Evolutionary conservation across 1,140 invertebrate species (phyloP), one percentile per base, ranked within the genome.

Genomic region (Pomacea maculata): DNA sequence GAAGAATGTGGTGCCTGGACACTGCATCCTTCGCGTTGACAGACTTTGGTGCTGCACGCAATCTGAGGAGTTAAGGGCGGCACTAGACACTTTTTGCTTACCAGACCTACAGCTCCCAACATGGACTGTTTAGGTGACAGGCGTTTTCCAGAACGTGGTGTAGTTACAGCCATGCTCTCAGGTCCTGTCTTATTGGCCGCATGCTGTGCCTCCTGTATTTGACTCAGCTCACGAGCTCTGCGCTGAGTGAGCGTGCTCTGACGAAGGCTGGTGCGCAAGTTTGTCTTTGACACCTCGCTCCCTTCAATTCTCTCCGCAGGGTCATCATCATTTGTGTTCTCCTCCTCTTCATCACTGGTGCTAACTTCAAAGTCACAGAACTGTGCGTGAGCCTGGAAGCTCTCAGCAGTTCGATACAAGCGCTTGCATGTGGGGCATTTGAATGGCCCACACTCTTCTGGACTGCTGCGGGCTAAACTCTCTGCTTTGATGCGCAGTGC

Each of bases 381-480:
- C 17, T 93, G 92, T 70, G 96, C 91, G 90, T 98, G 97, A 55
- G 95, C 93, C 85, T 96, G 94, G 87, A 95, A 97, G 84, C 96
- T 97, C 74, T 95, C 94, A 83, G 94, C 94, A 17, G 96, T 98
- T 87, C 97, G 93, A 89, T 98, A 98, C 7, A 96, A 95, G 86
- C 96, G 95, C 86, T 96, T 95, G 89, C 97, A 98, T 77, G 95
- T 93, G 83, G 95, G 94, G 91, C 97, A 98, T 85, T 95, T 96
- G 0, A 97, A 96, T 25, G 96, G 95, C 83, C 93, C 94, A 54
- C 86, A 83, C 19, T 89, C 87, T 54, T 86, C 86, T n/a, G 88
- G 85, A 79, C 78, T 84, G 71, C 87, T 91, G 77, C 85, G 87
- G 29, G 87, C 90, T 67, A 88, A 79, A 77, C 88, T 89, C 83